Base-by-base conservation (phyloP, 2,797 vertebrate genomes). In the Centropyge bicolor region DNA sequence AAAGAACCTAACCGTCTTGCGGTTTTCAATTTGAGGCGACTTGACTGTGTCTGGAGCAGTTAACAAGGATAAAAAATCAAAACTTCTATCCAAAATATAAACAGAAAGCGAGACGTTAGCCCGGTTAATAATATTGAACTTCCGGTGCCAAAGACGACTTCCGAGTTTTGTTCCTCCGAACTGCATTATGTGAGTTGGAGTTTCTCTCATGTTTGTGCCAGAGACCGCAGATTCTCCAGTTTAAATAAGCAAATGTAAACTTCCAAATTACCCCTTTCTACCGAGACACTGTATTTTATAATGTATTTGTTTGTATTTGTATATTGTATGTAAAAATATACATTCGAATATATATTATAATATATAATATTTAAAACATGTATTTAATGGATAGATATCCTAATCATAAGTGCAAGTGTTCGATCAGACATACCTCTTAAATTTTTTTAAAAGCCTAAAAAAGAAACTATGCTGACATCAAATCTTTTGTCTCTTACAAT, bases 71-170 rank as follows among this genome's bases (percentile, higher is more conserved):
- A 62, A 67, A 31, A 31, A 71, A 10, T 31, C 27, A 22, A 57
- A 90, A 79, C 52, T 82, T 78, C n/a, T 8, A 10, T 3, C 1
- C 41, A 80, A 76, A 88, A 88, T 56, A 90, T 87, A 91, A 91
- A 92, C 87, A 92, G 41, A 86, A 35, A 1, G 17, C 52, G 22
- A 35, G 49, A 7, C 57, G 75, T 45, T 48, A 7, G 43, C 36
- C 89, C 78, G 85, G 83, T 60, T 68, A 51, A 74, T 3, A 24
- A 51, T 49, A 31, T 62, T 72, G 13, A 4, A 8, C 80, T 86
- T 93, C 92, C 92, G 80, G 86, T 80, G 36, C 22, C 45, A 76
- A 10, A 1, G n/a, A 4, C 4, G 22, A 63, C n/a, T 1, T 54
- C 69, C 22, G 57, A 7, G 10, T 0, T 9, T 27, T 13, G 0